Conservation (phyloP, 1,140 invertebrate genomes). For the Thaumetopoea pityocampa region DNA sequence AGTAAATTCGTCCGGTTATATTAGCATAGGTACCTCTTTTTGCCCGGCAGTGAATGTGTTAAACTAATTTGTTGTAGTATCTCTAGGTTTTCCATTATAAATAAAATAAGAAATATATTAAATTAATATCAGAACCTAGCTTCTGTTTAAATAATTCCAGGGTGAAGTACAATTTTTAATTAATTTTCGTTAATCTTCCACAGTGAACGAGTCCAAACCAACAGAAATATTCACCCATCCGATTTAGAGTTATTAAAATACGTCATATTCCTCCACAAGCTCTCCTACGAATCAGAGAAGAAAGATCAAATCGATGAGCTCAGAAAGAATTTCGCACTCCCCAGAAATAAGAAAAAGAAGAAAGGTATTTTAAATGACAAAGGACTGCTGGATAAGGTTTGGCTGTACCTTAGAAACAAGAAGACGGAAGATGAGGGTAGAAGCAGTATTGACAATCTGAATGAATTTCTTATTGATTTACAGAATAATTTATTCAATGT, state of each 20-base stretch:
- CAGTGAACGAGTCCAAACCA: slow-evolving; percentile 23
- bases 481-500: slow-evolving; percentile 20
- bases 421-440: neutral
- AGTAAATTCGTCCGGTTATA: too few species aligned
- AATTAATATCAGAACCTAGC: too few species aligned
- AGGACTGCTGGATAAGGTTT: slow-evolving; percentile 13
- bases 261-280: slow-evolving; percentile 27
- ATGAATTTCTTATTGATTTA: slow-evolving; percentile 26
- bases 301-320: slow-evolving; percentile 1
- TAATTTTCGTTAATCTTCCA: slow-evolving; percentile 22
- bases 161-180: too few species aligned
- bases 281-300: slow-evolving; percentile 1
- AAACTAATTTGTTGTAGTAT: too few species aligned
- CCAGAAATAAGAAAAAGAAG: slow-evolving; percentile 1
- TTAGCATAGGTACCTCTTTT: too few species aligned
- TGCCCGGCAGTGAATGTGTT: too few species aligned
- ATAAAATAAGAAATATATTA: too few species aligned
- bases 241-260: slow-evolving; percentile 48
- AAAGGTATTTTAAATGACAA: slow-evolving; percentile 6
- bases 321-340: neutral
- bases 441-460: slow-evolving; percentile 18
- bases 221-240: slow-evolving; percentile 26
- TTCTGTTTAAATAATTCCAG: too few species aligned
- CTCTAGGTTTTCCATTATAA: too few species aligned
- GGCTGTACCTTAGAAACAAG: slow-evolving; percentile 4